A percentile compares a stretch with the other conserved stretches of the same genome.
Conservation (phyloP, 2,888 invertebrate species). For the Andrena camellia region DNA sequence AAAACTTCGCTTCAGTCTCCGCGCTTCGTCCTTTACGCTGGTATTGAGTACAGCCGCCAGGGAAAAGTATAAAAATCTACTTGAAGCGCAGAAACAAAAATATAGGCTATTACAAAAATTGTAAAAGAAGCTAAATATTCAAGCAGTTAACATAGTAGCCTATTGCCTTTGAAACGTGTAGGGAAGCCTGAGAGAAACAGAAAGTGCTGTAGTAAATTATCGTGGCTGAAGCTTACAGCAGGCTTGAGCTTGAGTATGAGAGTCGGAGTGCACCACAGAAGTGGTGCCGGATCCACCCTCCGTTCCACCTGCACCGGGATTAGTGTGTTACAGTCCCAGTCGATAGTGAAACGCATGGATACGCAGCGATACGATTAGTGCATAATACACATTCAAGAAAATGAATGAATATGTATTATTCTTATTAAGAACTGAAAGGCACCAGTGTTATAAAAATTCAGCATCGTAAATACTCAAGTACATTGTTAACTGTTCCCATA, state of each 20-base stretch:
- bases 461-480: constrained; percentile 9
- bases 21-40: no score
- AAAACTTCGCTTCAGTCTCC: no score
- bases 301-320: constrained; percentile 84
- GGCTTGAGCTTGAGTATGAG: constrained; percentile 82
- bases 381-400: constrained; percentile 43
- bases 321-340: constrained; percentile 82
- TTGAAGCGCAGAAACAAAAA: constrained; percentile 18
- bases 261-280: constrained; percentile 82
- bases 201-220: constrained; percentile 76
- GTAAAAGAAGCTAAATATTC: constrained; percentile 1
- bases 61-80: background rate
- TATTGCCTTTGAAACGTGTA: constrained; percentile 11
- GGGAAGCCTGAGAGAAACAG: constrained; percentile 48
- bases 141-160: constrained; percentile 33
- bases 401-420: constrained; percentile 43
- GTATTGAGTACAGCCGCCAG: no score
- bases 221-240: constrained; percentile 84
- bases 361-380: constrained; percentile 50
- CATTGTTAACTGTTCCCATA: constrained; percentile 41
- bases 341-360: constrained; percentile 61
- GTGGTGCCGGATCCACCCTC: constrained; percentile 81
- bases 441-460: constrained; percentile 18
- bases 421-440: constrained; percentile 13
- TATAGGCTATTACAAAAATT: no score